These are phyloP conservation scores for Deroplatys truncata DNA, from an alignment of 2,888 invertebrate species.

Conservation along the genomic window DNA sequence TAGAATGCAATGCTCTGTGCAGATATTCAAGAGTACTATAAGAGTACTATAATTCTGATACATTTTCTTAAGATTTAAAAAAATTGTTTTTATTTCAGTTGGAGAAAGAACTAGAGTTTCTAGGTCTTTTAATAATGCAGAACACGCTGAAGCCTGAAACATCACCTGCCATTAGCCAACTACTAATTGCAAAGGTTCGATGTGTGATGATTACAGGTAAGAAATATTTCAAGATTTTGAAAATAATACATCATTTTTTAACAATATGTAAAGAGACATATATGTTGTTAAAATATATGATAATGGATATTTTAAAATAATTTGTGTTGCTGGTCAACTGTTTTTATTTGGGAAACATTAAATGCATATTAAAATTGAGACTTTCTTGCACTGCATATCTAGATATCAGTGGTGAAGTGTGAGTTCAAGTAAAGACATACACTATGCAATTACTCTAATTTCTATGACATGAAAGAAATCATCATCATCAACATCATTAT, in stretches of 20 bases:
- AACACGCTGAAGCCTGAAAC: slow-evolving; percentile 82
- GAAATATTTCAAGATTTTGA: slow-evolving; percentile 18
- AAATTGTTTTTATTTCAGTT: slow-evolving; percentile 44
- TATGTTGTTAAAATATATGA: slow-evolving; percentile 5
- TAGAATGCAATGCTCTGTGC: too few species aligned
- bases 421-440: too few species aligned
- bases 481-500: too few species aligned
- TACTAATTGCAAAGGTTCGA: slow-evolving; percentile 71
- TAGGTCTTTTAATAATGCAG: slow-evolving; percentile 77
- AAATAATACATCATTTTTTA: background rate
- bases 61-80: background rate
- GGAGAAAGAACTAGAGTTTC: slow-evolving; percentile 65
- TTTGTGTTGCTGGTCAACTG: too few species aligned
- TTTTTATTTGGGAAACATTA: too few species aligned
- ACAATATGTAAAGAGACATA: background rate
- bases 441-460: too few species aligned
- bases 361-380: too few species aligned
- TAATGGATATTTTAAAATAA: too few species aligned
- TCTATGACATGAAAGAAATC: too few species aligned
- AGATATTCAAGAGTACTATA: too few species aligned
- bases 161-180: slow-evolving; percentile 63
- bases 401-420: too few species aligned
- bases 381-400: too few species aligned
- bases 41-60: background rate
- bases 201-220: slow-evolving; percentile 87